Base-by-base conservation (phyloP, 2,888 invertebrate species). In the Drosophila merina region DNA sequence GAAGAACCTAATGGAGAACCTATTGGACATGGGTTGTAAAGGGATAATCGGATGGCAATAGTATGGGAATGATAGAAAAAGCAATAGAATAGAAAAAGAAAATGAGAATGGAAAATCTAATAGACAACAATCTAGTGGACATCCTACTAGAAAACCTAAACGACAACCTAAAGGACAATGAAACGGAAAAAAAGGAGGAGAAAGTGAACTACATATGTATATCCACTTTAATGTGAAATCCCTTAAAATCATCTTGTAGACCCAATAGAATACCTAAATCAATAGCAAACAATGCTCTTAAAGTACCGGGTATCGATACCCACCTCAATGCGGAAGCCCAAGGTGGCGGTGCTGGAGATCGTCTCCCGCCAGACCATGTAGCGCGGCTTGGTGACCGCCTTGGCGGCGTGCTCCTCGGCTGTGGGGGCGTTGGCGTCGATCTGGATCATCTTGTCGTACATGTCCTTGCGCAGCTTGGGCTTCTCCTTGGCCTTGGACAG, bases 401-500 rank as follows among this genome's bases (percentile, higher is more conserved):
- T 96, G 80, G 97, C 93, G 75, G 95, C 93, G 85, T 97, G 96
- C 91, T 98, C 98, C 90, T 98, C 98, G 56, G 96, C 95, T 31
- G 95, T 96, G 3, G 98, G 98, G 0, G 98, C 98, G 76, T 93
- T 93, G 2, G 96, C 95, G 91, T 98, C 98, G 50, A 98, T 96
- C 91, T 97, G 97, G 72, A 98, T 95, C 98, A 98, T 98, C 92
- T 98, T 98, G 86, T 98, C 97, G 90, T 98, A 98, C 98, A 98
- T 98, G 90, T 98, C 98, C 94, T 97, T 96, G 92, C 96, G 93
- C 74, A 97, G 92, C 91, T 97, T 97, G 20, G 98, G 98, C 92
- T 98, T 97, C 90, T 98, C 97, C 90, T 98, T 97, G 8, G 98
- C 98, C 92, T 98, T 98, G 20, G 97, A 96, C 7, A 98, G 93